Evolutionary conservation across 2,888 invertebrate genomes (phyloP).

Genomic region (Drosophila prostipennis): DNA sequence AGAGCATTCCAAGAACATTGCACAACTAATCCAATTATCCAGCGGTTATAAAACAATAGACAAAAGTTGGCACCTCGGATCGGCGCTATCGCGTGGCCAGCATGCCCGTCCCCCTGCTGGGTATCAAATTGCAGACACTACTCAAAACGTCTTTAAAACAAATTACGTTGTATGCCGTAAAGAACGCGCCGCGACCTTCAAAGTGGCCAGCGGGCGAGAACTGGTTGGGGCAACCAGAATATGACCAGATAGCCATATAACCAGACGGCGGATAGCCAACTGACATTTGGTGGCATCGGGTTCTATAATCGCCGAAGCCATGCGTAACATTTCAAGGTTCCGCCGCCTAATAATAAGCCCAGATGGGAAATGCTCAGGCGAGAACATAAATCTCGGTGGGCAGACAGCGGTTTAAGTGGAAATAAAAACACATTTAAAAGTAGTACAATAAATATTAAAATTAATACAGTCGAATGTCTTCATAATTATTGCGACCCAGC

Average conservation of each 20-base stretch:
- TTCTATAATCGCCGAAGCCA: constrained; percentile 29
- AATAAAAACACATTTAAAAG: constrained; percentile 52
- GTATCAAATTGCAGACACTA: constrained; percentile 51
- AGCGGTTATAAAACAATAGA: not conserved
- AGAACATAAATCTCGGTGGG: constrained; percentile 16
- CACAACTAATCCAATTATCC: not conserved
- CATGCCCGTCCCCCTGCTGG: constrained; percentile 15
- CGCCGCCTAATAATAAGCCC: constrained; percentile 5
- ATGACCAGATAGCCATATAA: constrained; percentile 25
- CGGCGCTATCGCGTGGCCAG: not conserved
- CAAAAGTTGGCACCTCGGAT: not conserved
- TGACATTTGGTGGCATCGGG: constrained; percentile 35
- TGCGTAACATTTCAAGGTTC: constrained; percentile 44
- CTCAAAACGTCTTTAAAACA: constrained; percentile 47
- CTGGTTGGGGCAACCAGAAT: constrained; percentile 43
- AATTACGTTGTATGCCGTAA: constrained; percentile 62
- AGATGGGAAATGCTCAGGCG: constrained; percentile 22
- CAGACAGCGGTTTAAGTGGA: constrained; percentile 9
- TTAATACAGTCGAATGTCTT: constrained; percentile 73
- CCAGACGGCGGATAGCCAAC: constrained; percentile 26
- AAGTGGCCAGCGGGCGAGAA: constrained; percentile 57
- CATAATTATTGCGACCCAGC: constrained; percentile 54
- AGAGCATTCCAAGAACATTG: not conserved
- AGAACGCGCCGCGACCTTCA: constrained; percentile 65
- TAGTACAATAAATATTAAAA: constrained; percentile 69